Evolutionary conservation across 2,888 invertebrate genomes (phyloP).

Genomic region (Acanthacorydalis orientalis): DNA sequence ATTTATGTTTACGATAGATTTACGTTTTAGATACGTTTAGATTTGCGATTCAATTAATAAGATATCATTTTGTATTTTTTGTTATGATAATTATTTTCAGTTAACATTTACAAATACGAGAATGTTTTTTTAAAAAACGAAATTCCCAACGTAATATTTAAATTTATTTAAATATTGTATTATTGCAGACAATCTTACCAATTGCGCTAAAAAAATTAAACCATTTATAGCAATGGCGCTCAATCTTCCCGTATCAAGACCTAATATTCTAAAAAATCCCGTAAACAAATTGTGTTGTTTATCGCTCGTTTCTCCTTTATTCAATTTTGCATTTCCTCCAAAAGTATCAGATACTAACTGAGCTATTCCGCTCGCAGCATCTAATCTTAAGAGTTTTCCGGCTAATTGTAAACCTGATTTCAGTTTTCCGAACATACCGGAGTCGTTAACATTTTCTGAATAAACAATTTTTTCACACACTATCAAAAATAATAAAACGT

Average conservation of each 20-base stretch:
- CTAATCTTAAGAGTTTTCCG: conserved; percentile 28
- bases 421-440: conserved; percentile 27
- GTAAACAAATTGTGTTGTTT: conserved; percentile 25
- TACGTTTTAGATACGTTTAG: too few relatives aligned
- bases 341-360: conserved; percentile 41
- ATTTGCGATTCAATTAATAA: too few relatives aligned
- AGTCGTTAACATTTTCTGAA: background rate
- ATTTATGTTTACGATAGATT: too few relatives aligned
- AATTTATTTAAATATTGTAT: background rate
- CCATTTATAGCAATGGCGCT: conserved; percentile 71
- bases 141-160: background rate
- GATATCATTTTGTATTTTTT: too few relatives aligned
- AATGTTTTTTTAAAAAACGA: too few relatives aligned
- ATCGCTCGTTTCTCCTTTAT: conserved; percentile 15
- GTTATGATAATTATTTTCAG: too few relatives aligned
- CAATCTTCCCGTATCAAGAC: conserved; percentile 58
- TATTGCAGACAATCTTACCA: conserved; percentile 37
- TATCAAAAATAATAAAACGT: too few relatives aligned
- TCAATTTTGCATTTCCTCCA: conserved; percentile 15
- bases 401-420: conserved; percentile 31
- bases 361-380: conserved; percentile 37
- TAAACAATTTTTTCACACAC: too few relatives aligned
- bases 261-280: conserved; percentile 49
- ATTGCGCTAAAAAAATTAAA: conserved; percentile 65
- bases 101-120: too few relatives aligned